A percentile compares a stretch with the other conserved stretches of the same genome.
phyloP scores from a whole-genome alignment of 2,113 vertebrate species.

The Paracyprichromis sp. region DNA sequence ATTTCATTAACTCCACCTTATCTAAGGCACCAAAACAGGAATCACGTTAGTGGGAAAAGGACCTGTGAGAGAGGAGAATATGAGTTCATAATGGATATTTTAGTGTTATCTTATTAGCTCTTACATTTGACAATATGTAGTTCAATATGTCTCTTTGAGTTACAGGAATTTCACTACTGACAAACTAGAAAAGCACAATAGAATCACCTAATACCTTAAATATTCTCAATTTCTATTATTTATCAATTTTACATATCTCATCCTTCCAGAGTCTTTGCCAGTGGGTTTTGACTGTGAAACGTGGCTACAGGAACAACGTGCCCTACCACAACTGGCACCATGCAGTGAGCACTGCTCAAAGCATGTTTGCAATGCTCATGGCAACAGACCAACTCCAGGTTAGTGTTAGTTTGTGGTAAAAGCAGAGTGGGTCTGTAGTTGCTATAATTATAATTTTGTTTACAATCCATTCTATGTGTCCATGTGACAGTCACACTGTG shows the following conservation, averaged over 20 bases:
- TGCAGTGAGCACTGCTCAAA: constrained; percentile 86
- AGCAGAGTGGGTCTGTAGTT: neutral
- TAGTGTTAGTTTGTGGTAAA: neutral
- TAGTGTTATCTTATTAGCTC: neutral
- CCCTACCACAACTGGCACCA: constrained; percentile 94
- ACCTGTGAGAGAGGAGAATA: neutral
- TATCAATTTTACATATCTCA: neutral
- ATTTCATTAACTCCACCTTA: neutral
- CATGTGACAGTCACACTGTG: neutral
- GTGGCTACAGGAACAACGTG: constrained; percentile 86
- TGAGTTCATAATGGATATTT: neutral
- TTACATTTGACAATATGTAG: neutral
- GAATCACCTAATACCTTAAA: neutral
- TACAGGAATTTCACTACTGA: neutral
- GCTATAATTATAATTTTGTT: neutral
- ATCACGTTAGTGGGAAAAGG: neutral
- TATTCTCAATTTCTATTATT: neutral
- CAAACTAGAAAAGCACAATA: neutral
- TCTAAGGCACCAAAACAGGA: neutral
- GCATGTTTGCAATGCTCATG: constrained; percentile 89
- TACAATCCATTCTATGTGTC: neutral
- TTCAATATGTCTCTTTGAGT: neutral
- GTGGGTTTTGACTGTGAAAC: constrained; percentile 89
- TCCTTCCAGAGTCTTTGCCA: constrained; percentile 79
- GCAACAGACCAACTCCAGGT: constrained; percentile 82